Conservation (phyloP, 2,888 invertebrate species). For the Eucera pruinosa region DNA sequence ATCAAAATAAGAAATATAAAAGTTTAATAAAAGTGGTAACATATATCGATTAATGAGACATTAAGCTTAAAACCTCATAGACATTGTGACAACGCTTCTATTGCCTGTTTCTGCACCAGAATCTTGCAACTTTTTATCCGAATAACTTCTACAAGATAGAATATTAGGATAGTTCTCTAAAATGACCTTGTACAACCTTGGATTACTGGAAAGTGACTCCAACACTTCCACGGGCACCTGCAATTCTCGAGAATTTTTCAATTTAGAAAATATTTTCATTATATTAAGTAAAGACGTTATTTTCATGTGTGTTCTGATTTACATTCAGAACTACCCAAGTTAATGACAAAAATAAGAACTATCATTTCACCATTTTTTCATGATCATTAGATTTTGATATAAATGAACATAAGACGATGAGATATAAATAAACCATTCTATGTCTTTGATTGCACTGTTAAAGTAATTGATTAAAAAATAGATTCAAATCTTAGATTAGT, state of each 20-base stretch:
- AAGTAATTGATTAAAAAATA: too few species aligned
- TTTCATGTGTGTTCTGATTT: too few species aligned
- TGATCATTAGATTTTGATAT: too few species aligned
- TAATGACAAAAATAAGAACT: too few species aligned
- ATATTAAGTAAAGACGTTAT: too few species aligned
- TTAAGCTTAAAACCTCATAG: conserved; percentile 84
- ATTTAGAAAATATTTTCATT: conserved; percentile 1
- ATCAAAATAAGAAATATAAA: conserved; percentile 6
- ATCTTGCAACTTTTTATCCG: conserved; percentile 87
- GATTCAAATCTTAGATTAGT: too few species aligned
- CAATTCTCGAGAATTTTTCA: conserved; percentile 69
- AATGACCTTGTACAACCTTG: conserved; percentile 89
- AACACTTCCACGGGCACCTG: conserved; percentile 88
- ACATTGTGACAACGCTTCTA: conserved; percentile 87
- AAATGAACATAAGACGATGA: too few species aligned
- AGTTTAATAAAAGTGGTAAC: neutral
- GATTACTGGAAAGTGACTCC: conserved; percentile 88
- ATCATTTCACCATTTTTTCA: too few species aligned
- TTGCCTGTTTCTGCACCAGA: conserved; percentile 81
- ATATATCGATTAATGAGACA: neutral
- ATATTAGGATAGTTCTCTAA: conserved; percentile 90
- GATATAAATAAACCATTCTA: too few species aligned
- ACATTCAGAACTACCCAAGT: too few species aligned
- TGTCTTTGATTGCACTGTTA: too few species aligned
- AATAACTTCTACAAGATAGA: conserved; percentile 87